These are phyloP conservation scores for Silurus glanis DNA, from an alignment of 2,113 vertebrate genomes.

Conservation along the genomic window DNA sequence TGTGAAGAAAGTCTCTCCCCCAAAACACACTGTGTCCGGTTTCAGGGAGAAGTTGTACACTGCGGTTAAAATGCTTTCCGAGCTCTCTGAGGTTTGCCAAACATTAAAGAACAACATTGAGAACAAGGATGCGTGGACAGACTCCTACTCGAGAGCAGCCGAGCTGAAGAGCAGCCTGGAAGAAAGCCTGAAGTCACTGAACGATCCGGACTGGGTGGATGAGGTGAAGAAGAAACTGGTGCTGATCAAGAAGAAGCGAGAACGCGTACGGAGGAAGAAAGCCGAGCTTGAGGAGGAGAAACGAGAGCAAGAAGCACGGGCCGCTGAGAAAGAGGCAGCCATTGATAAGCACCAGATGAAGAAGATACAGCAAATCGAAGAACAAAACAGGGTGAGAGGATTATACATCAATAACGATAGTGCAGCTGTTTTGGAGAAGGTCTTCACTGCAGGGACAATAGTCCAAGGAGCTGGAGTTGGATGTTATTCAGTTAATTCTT, in stretches of 20 bases:
- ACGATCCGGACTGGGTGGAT: constrained; percentile 59
- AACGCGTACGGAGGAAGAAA: constrained; percentile 66
- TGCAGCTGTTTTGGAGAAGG: background rate
- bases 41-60: constrained; percentile 64
- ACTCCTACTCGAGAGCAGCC: constrained; percentile 51
- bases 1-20: background rate
- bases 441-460: no score
- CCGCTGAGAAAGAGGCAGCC: constrained; percentile 74
- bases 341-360: constrained; percentile 85
- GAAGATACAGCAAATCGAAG: constrained; percentile 81
- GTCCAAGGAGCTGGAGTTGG: background rate
- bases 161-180: constrained; percentile 59
- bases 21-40: constrained; percentile 1
- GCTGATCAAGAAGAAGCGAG: constrained; percentile 69
- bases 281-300: constrained; percentile 63
- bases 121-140: constrained; percentile 65
- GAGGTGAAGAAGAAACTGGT: constrained; percentile 65
- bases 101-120: constrained; percentile 64
- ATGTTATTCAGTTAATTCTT: background rate
- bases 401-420: background rate
- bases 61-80: constrained; percentile 68
- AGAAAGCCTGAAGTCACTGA: constrained; percentile 62
- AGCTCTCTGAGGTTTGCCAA: constrained; percentile 66
- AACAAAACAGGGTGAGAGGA: constrained; percentile 81
- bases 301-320: constrained; percentile 62